Evolutionary conservation across 2,113 vertebrate species (phyloP), one percentile per base, ranked within the genome.

Genomic region (Ochotona curzoniae): DNA sequence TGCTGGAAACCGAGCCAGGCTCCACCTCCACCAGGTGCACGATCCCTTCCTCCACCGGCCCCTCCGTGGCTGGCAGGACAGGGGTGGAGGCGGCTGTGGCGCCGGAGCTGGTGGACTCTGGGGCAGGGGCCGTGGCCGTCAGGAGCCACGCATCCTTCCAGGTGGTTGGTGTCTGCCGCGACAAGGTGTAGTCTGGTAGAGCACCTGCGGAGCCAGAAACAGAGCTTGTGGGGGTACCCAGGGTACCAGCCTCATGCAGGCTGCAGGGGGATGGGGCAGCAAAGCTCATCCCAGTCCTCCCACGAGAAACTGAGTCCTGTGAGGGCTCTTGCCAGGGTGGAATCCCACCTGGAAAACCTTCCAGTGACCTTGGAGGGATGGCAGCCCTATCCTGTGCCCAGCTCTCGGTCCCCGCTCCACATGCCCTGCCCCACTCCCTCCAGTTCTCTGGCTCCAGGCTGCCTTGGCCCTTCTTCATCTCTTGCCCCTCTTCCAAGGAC

Each of bases 201-300:
- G 87, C 44, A 91, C 96, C 97, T 97, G 54, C 25, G 32, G 89
- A 70, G 44, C 44, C 83, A 79, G 28, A 63, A 81, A 35, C 63
- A 73, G 44, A 84, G 30, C 8, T 2, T 2, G n/a, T 47, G 8
- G 20, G 38, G 30, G 2, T 0, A 74, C 23, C 21, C 38, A 14
- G 17, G 18, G 32, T 3, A 25, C 17, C 0, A 14, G 32, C 54
- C 61, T 7, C 0, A 25, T 10, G 57, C 47, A 7, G 35, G 73
- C 70, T 8, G 2, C n/a, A 5, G 5, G 1, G 1, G 4, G 26
- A 66, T 25, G 8, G n/a, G 38, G 74, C 54, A 23, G 67, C 21
- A 4, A 60, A 71, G 81, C 44, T 0, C 20, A 61, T 28, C 17
- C 63, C 12, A 20, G 32, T 10, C 35, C 79, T 57, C 57, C 51